A percentile compares a stretch with the other conserved stretches of the same genome.
These are phyloP conservation scores for Microhierax caerulescens DNA, from an alignment of 2,797 vertebrate genomes.

Conservation along the genomic window DNA sequence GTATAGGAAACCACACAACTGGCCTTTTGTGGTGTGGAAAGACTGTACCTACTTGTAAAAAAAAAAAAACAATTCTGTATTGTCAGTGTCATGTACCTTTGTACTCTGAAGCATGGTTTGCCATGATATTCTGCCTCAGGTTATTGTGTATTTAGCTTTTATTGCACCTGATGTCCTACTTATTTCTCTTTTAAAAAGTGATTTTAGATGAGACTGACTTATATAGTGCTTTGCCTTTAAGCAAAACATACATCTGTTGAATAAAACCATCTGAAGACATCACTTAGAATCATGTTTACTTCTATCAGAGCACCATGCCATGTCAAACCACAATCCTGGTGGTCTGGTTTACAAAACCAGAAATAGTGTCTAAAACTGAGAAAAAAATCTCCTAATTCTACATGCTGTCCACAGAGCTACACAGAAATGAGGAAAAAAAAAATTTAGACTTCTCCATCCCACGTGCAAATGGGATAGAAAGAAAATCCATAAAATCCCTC, in stretches of 20 bases:
- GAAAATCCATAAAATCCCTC: not conserved
- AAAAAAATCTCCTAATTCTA: not conserved
- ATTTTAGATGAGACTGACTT: not conserved
- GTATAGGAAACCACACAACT: not conserved
- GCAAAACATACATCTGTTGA: not conserved
- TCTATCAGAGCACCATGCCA: not conserved
- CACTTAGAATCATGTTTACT: not conserved
- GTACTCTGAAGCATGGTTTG: not conserved
- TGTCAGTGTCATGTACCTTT: not conserved
- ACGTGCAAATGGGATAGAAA: rapidly evolving
- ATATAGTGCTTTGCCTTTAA: constrained; percentile 37
- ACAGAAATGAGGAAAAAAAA: not conserved
- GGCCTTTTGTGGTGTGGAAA: not conserved
- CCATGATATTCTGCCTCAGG: not conserved
- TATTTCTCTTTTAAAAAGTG: not conserved
- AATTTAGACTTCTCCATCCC: not conserved
- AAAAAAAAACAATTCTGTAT: not conserved
- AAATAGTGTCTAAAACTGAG: not conserved
- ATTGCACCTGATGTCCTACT: not conserved
- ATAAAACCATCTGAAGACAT: not conserved
- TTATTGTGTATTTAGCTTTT: not conserved
- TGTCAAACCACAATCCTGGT: not conserved
- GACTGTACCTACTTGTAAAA: not conserved
- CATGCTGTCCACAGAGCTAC: not conserved
- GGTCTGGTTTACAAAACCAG: no score